Evolutionary conservation across 2,888 invertebrate genomes (phyloP), one percentile per base, ranked within the genome.

Genomic region (Pachliopta kotzebuea): DNA sequence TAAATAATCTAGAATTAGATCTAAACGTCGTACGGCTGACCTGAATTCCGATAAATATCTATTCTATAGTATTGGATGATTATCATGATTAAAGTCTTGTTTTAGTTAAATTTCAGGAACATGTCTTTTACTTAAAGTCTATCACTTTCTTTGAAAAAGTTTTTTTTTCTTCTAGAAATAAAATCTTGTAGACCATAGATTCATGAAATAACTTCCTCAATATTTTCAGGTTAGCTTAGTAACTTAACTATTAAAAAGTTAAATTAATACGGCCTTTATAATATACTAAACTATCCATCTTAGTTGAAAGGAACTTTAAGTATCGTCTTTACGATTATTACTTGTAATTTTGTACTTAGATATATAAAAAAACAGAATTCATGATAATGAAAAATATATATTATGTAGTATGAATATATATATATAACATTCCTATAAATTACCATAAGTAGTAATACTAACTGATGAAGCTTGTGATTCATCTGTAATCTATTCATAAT

Each of bases 1-100:
- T 67, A 61, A 58, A 68, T 72, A 67, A 66, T 57, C 49, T 69
- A 68, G 65, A 52, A 52, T 18, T 54, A 56, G 29, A 26, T n/a
- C 26, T 58, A 58, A 21, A 23, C 14, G 45, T 57, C 57, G 4
- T 29, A 7, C 18, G 37, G 56, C 42, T 24, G 42, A 42, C 17
- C 42, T 57, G n/a, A 24, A 56, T 20, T 55, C 9, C 20, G 29
- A n/a, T 55, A 18, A 42, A 42, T 4, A 18, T n/a, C 45, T 18
- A 45, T n/a, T 7, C n/a, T n/a, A 45, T 37, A 37, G 26, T 26
- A n/a, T n/a, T n/a, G n/a, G n/a, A n/a, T 6, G 26, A 26, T 26
- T 26, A 26, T 26, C 3, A n/a, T n/a, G n/a, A n/a, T n/a, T n/a
- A n/a, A n/a, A n/a, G n/a, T n/a, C n/a, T n/a, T n/a, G n/a, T n/a